phyloP scores from a whole-genome alignment of 1,140 invertebrate genomes.

The Aphidius gifuensis region DNA sequence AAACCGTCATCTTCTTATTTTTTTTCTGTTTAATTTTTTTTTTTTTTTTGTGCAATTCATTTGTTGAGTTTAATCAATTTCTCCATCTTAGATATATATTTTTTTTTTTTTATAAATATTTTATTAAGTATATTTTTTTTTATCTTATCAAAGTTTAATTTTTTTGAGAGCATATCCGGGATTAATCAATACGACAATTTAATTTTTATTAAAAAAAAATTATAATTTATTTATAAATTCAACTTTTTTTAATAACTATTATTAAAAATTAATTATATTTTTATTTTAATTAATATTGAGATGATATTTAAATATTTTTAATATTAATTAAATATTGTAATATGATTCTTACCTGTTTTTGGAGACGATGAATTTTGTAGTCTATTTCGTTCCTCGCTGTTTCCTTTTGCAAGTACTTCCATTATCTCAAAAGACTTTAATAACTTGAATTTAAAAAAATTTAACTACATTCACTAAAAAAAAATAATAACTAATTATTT shows the following conservation, averaged over 20 bases:
- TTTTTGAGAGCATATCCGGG: conserved; percentile 6
- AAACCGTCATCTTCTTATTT: too few relatives aligned
- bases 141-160: conserved; percentile 1
- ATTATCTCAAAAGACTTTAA: conserved; percentile 54
- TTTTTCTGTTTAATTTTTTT: too few relatives aligned
- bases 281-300: conserved; percentile 22
- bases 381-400: conserved; percentile 36
- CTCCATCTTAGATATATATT: too few relatives aligned
- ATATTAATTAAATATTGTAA: conserved; percentile 9
- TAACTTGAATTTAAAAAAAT: conserved; percentile 26
- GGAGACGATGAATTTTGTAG: conserved; percentile 44
- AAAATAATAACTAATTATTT: neutral
- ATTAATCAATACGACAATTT: conserved; percentile 17
- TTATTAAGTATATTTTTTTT: neutral
- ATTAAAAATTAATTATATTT: too few relatives aligned
- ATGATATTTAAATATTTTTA: neutral
- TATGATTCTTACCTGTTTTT: conserved; percentile 41
- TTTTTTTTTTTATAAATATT: too few relatives aligned
- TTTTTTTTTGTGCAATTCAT: neutral
- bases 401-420: conserved; percentile 52
- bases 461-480: neutral
- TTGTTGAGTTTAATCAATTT: too few relatives aligned
- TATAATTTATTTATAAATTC: neutral
- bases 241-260: too few relatives aligned
- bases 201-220: neutral